Conservation (phyloP, 2,888 invertebrate species). For the Julus scandinavius region DNA sequence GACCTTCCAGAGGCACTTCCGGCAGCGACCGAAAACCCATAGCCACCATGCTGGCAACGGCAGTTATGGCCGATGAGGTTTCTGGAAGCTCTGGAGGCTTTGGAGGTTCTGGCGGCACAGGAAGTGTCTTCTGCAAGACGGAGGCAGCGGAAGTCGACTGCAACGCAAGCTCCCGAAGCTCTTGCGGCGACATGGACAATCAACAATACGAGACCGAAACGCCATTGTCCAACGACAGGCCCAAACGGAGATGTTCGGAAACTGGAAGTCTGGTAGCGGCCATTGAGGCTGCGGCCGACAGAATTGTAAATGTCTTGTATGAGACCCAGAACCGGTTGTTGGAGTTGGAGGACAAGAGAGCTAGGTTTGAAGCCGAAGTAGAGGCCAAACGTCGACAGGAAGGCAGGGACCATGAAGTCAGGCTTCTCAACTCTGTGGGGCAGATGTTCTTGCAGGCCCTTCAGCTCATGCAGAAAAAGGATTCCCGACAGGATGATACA, state of each 20-base stretch:
- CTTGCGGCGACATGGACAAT: background rate
- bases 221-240: background rate
- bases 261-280: constrained; percentile 3
- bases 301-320: background rate
- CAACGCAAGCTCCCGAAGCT: background rate
- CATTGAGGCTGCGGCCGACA: constrained; percentile 37
- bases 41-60: background rate
- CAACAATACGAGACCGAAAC: background rate
- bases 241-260: background rate
- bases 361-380: constrained; percentile 30
- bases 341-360: constrained; percentile 47
- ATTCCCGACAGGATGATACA: background rate
- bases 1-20: background rate
- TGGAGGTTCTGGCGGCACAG: too few relatives aligned
- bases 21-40: background rate
- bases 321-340: constrained; percentile 35
- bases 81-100: background rate
- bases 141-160: background rate
- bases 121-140: background rate
- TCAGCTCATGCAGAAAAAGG: constrained; percentile 40
- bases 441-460: constrained; percentile 53
- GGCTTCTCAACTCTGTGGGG: constrained; percentile 29
- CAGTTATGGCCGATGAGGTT: constrained; percentile 9
- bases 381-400: constrained; percentile 17
- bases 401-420: constrained; percentile 40